phyloP scores from a whole-genome alignment of 2,888 invertebrate species.

The Dermolepida albohirtum region DNA sequence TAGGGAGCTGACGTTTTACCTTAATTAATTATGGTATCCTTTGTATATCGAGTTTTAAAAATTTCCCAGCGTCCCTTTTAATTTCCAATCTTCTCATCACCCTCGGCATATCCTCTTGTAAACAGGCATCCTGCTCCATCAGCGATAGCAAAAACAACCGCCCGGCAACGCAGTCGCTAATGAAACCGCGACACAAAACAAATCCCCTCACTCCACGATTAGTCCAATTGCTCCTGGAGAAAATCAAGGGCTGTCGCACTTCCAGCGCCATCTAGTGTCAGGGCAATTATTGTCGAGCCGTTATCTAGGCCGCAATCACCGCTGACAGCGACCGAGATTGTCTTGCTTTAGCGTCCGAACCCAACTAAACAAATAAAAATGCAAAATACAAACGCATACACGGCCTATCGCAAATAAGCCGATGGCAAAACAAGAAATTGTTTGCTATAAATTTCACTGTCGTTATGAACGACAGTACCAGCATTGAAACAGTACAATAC shows the following conservation, averaged over 20 bases:
- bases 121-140: constrained; percentile 18
- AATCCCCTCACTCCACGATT: constrained; percentile 48
- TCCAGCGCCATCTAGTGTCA: constrained; percentile 13
- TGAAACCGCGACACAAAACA: constrained; percentile 54
- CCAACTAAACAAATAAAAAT: too few species aligned
- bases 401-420: too few species aligned
- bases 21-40: too few species aligned
- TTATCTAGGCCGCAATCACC: constrained; percentile 7
- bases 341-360: neutral
- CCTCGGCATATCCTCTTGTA: constrained; percentile 2
- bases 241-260: constrained; percentile 10
- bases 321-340: constrained; percentile 5
- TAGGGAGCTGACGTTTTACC: too few species aligned
- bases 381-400: too few species aligned
- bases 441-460: too few species aligned
- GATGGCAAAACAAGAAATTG: too few species aligned
- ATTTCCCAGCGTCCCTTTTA: too few species aligned
- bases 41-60: too few species aligned
- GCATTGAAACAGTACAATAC: neutral
- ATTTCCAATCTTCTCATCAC: too few species aligned
- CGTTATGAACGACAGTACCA: too few species aligned
- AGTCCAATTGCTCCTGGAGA: constrained; percentile 52
- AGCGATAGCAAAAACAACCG: constrained; percentile 26
- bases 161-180: constrained; percentile 44
- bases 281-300: constrained; percentile 18